A percentile compares a stretch with the other conserved stretches of the same genome.
phyloP scores from a whole-genome alignment of 2,797 vertebrate genomes.

The Synaphobranchus kaupii region DNA sequence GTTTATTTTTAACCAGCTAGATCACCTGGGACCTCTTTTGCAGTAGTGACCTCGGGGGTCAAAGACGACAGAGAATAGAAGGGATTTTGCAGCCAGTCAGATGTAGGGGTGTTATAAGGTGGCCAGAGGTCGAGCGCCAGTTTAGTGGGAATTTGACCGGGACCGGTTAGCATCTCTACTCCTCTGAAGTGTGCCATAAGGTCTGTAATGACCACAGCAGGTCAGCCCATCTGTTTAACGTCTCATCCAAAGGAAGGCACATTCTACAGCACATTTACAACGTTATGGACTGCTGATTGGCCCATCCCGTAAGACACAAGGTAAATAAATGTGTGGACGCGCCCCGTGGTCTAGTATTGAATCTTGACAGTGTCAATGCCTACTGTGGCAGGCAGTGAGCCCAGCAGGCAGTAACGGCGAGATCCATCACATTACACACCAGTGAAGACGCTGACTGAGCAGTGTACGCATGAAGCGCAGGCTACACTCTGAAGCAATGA shows the following conservation, averaged over 20 bases:
- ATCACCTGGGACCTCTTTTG: background rate
- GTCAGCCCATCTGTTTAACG: background rate
- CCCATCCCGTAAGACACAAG: too few relatives aligned
- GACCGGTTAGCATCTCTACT: background rate
- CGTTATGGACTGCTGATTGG: background rate
- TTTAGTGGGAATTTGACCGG: background rate
- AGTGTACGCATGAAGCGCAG: too few relatives aligned
- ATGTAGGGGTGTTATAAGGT: background rate
- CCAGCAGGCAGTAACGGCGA: background rate
- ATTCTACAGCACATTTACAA: background rate
- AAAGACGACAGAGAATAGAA: background rate
- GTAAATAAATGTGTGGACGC: background rate
- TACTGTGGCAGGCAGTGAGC: background rate
- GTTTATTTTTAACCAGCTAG: too few relatives aligned
- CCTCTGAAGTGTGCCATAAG: background rate
- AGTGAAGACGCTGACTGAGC: too few relatives aligned
- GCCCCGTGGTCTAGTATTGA: background rate
- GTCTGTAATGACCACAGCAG: background rate
- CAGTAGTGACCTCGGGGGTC: background rate
- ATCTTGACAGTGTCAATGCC: background rate
- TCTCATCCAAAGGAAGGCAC: background rate
- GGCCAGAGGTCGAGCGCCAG: background rate
- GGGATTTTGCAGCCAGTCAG: background rate
- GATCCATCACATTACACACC: too few relatives aligned
- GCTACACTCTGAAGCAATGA: background rate